Base-by-base conservation (phyloP, 2,113 vertebrate genomes). In the Ranitomeya imitator region DNA sequence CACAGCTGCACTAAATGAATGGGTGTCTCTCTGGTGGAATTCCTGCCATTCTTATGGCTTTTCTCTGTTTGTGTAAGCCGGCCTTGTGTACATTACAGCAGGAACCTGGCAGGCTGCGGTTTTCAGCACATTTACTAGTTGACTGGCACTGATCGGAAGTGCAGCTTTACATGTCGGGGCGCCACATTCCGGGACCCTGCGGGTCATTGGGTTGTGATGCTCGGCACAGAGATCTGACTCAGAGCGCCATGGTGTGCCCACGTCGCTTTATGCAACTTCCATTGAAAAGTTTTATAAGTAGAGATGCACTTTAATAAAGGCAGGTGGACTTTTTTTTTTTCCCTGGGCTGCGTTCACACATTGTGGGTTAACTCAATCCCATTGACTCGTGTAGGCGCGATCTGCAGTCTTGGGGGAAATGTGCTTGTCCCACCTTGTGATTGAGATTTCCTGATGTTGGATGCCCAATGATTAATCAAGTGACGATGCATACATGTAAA, bases 21-120 rank as follows among this genome's bases (percentile, higher is more conserved):
- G 87, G 81, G 87, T 77, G 69, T 65, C 87, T 88, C 86, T 87
- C 80, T 74, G 52, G 2, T 78, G 81, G 81, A 88, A 84, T 88
- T 88, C 87, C 87, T 88, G 87, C 79, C 52, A 88, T 88, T 88
- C 86, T 88, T 88, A 83, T 77, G 80, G 86, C 3, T 88, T 88
- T 74, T 74, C 19, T 71, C 67, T 88, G 86, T 88, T 88, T 88
- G 79, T 83, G 14, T 83, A 83, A 83, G 79, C 59, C 60, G 19
- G 79, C 79, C 86, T 71, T 87, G 86, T 88, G 86, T 88, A 88
- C 86, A 88, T 88, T 88, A 88, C 74, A 83, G 81, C 71, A 61
- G 57, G 51, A 61, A 61, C 31, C 80, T 78, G 86, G 81, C 87
- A 67, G 59, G 59, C 71, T 13, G 79, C 4, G 80, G 54, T 31